Evolutionary conservation across 1,140 invertebrate genomes (phyloP).

Genomic region (Zaprionus kolodkinae): DNA sequence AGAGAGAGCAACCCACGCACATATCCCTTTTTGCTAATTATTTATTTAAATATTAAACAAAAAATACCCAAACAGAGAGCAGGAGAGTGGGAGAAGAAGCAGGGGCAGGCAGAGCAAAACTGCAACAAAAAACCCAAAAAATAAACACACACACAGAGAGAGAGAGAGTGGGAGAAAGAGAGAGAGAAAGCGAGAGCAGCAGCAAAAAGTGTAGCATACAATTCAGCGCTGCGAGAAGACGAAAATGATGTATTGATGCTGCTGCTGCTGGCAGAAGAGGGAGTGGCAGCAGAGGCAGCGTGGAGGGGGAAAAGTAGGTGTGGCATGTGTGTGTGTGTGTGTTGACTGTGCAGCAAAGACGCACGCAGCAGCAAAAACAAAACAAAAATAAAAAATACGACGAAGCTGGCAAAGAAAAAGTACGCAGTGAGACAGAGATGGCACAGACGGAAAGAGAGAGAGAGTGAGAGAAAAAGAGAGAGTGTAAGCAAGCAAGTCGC

Average conservation of each 20-base stretch:
- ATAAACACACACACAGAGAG: conserved; percentile 27
- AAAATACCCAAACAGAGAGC: conserved; percentile 67
- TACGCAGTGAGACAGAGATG: conserved; percentile 12
- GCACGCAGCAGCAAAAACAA: conserved; percentile 34
- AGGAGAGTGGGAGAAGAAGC: conserved; percentile 7
- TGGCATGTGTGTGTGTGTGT: conserved; percentile 33
- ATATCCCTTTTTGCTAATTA: conserved; percentile 84
- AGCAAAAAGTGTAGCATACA: conserved; percentile 66
- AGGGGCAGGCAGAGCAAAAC: conserved; percentile 28
- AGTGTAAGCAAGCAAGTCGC: conserved; percentile 1
- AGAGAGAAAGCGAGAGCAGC: conserved; percentile 18
- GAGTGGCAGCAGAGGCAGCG: not conserved
- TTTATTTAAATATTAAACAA: conserved; percentile 84
- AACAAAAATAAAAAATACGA: conserved; percentile 33
- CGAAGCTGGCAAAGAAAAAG: conserved; percentile 38
- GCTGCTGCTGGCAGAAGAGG: conserved; percentile 24
- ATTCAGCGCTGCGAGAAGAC: conserved; percentile 64
- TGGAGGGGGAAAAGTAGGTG: conserved; percentile 19
- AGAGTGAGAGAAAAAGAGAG: not conserved
- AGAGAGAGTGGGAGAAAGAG: not conserved
- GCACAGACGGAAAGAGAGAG: not conserved
- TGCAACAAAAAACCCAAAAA: conserved; percentile 63
- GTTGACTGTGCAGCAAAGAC: conserved; percentile 54
- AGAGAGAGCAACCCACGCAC: conserved; percentile 1
- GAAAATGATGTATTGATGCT: conserved; percentile 81